These are phyloP conservation scores for Bombus turneri DNA, from an alignment of 1,140 invertebrate species.

Conservation along the genomic window DNA sequence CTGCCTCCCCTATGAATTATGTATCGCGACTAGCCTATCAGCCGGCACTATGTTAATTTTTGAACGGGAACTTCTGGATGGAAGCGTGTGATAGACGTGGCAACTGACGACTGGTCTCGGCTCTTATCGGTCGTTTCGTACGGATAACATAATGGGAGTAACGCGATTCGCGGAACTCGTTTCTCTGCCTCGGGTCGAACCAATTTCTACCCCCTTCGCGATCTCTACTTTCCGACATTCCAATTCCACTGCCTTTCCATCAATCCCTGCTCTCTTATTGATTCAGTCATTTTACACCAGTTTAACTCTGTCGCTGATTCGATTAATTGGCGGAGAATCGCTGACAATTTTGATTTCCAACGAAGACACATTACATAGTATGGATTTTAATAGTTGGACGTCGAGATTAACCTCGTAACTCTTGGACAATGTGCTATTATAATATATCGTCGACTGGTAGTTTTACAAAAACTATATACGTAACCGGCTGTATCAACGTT, in stretches of 20 bases:
- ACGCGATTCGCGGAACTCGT: slow-evolving; percentile 10
- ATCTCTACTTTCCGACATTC: neutral
- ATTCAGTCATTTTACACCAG: neutral
- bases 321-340: neutral
- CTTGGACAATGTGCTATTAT: too few species aligned
- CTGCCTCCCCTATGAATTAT: slow-evolving; percentile 55
- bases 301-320: neutral
- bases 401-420: too few species aligned
- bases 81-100: slow-evolving; percentile 44
- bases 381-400: too few species aligned
- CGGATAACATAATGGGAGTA: slow-evolving; percentile 37
- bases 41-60: slow-evolving; percentile 64
- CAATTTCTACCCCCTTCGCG: neutral
- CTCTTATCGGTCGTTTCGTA: slow-evolving; percentile 35
- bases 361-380: too few species aligned
- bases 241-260: neutral
- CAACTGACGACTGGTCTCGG: slow-evolving; percentile 39
- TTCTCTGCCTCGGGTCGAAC: neutral
- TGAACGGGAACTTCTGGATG: slow-evolving; percentile 42
- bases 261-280: too few species aligned
- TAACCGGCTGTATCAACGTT: too few species aligned
- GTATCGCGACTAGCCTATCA: slow-evolving; percentile 60
- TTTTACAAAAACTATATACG: too few species aligned
- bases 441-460: too few species aligned
- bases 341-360: neutral